Evolutionary conservation across 2,888 invertebrate genomes (phyloP), one percentile per base, ranked within the genome.

Genomic region (Griposia aprilina): DNA sequence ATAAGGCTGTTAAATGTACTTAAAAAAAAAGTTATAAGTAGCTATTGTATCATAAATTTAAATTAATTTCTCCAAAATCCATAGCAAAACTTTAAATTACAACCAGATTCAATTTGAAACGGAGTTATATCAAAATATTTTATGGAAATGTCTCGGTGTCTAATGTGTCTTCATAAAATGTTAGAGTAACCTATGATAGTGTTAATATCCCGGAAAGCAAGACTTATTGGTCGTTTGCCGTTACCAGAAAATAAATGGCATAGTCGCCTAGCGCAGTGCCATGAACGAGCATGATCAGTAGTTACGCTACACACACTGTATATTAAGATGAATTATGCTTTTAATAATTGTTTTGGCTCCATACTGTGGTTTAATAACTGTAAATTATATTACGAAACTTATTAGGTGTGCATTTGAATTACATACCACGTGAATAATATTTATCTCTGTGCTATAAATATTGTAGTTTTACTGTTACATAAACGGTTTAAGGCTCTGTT

Each of bases 181-280:
- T 91, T 93, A 94, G 95, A 95, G 95, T 96, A 96, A 96, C 95
- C 95, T 96, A 96, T 96, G 96, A 96, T 96, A 96, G 96, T 96
- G 96, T 96, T 96, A 96, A 96, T 96, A 96, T 96, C 95, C 94
- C 94, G 92, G 95, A 93, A 94, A 96, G 96, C 94, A 96, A 96
- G 96, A 96, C 93, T 96, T 96, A 96, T 96, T 95, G 96, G 95
- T 94, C 96, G 96, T 96, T 96, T 95, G 95, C 95, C 92, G 95
- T 93, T 96, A 93, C 93, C 92, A 92, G 92, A 91, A 94, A 95
- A 96, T 96, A 94, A 93, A 96, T 95, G 96, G 94, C 92, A 90
- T 91, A 91, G 94, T 91, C 92, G 92, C 86, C 91, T 90, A 90
- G 90, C 90, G 87, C 84, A 86, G 87, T 78, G 82, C 76, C 68